These are phyloP conservation scores for Listrodromus nycthemerus DNA, from an alignment of 2,888 invertebrate genomes.

Conservation along the genomic window DNA sequence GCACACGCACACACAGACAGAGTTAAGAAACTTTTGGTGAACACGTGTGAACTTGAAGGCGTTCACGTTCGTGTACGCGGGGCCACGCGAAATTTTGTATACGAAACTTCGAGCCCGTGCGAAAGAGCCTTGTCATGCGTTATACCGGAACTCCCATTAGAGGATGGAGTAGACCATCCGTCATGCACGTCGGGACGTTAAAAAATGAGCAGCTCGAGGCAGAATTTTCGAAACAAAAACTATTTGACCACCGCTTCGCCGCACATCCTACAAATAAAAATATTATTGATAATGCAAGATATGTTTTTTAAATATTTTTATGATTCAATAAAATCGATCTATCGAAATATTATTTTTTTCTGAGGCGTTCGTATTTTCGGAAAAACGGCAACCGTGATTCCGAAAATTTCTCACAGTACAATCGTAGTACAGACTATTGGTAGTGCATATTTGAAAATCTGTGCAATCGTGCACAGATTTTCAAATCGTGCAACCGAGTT, in stretches of 20 bases:
- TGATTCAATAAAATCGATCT: too few species aligned
- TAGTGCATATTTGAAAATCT: constrained; percentile 9
- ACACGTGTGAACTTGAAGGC: constrained; percentile 52
- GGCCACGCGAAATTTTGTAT: constrained; percentile 36
- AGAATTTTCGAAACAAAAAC: constrained; percentile 34
- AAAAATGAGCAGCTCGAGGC: constrained; percentile 55
- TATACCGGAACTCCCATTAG: constrained; percentile 56
- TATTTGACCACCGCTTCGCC: neutral
- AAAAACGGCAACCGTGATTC: neutral
- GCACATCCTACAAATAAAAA: neutral
- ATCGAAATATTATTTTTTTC: too few species aligned
- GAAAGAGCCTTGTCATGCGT: constrained; percentile 56
- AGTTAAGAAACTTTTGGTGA: constrained; percentile 61
- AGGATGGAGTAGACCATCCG: constrained; percentile 60
- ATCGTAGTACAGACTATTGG: neutral
- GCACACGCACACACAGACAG: neutral
- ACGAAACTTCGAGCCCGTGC: constrained; percentile 42
- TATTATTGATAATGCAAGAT: too few species aligned
- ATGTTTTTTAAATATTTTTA: too few species aligned
- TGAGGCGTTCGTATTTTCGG: too few species aligned
- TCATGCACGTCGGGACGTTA: constrained; percentile 64
- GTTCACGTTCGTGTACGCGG: constrained; percentile 35
- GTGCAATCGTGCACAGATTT: constrained; percentile 1
- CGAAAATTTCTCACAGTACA: neutral
- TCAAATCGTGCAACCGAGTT: neutral